Conservation (phyloP, 2,113 vertebrate species). For the Dromiciops gliroides region DNA sequence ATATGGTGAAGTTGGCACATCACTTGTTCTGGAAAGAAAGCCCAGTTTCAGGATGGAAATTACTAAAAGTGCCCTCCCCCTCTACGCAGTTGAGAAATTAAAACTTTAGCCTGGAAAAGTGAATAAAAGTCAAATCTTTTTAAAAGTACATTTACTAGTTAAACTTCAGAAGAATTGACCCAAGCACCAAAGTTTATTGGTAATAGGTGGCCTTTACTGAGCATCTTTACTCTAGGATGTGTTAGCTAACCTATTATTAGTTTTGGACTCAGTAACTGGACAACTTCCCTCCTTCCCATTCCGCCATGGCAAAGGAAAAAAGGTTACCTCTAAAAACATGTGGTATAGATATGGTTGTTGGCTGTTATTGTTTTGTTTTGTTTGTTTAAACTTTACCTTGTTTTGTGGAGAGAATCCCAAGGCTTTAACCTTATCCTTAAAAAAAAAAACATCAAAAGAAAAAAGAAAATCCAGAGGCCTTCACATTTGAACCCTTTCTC, state of each 20-base stretch:
- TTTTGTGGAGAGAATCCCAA: conserved; percentile 32
- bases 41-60: conserved; percentile 62
- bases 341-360: conserved; percentile 36
- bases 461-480: not conserved
- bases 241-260: conserved; percentile 47
- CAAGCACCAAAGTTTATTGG: conserved; percentile 16
- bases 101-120: not conserved
- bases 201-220: conserved; percentile 9
- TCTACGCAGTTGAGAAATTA: not conserved
- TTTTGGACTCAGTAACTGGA: conserved; percentile 29
- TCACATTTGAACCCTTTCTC: not conserved
- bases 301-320: conserved; percentile 51
- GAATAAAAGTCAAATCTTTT: conserved; percentile 38
- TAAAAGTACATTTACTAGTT: conserved; percentile 47
- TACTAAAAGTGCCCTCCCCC: conserved; percentile 56
- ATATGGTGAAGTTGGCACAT: conserved; percentile 69
- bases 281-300: not conserved
- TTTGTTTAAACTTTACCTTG: not conserved
- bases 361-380: conserved; percentile 35
- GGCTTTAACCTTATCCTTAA: not conserved
- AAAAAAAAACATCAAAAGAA: conserved; percentile 6
- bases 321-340: conserved; percentile 40
- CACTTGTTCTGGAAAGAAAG: conserved; percentile 64
- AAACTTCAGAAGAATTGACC: conserved; percentile 41
- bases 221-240: not conserved